Evolutionary conservation across 2,797 vertebrate genomes (phyloP).

Genomic region (Micrastur ruficollis): DNA sequence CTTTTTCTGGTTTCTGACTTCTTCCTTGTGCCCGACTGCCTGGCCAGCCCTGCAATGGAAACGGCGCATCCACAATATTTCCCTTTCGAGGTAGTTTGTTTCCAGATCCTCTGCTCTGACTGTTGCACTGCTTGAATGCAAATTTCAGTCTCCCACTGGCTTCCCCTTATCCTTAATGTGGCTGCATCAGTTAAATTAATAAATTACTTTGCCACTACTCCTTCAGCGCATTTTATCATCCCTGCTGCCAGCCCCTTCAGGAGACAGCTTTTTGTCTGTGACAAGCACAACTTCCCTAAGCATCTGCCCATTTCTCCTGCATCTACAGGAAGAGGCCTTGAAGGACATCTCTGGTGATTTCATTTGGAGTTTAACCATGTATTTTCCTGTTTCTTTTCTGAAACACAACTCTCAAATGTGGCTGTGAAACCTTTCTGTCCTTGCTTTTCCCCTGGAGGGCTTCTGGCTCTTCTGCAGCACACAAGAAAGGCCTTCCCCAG

Average conservation of each 20-base stretch:
- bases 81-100: neutral
- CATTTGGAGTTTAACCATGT: neutral
- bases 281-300: neutral
- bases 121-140: neutral
- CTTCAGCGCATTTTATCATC: neutral
- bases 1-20: neutral
- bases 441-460: neutral
- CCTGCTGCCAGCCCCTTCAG: neutral
- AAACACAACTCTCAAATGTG: accelerated
- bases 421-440: neutral
- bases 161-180: neutral
- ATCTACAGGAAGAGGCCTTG: neutral
- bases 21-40: neutral
- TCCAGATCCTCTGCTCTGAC: neutral
- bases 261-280: neutral
- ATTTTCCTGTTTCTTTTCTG: neutral
- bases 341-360: neutral
- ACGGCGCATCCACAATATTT: neutral
- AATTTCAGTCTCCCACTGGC: neutral
- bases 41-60: neutral
- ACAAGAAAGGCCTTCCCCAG: neutral
- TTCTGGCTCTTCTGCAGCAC: neutral
- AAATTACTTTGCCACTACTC: neutral
- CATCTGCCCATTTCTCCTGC: neutral
- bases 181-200: neutral